phyloP scores from a whole-genome alignment of 2,113 vertebrate genomes.

The Tachycineta bicolor region DNA sequence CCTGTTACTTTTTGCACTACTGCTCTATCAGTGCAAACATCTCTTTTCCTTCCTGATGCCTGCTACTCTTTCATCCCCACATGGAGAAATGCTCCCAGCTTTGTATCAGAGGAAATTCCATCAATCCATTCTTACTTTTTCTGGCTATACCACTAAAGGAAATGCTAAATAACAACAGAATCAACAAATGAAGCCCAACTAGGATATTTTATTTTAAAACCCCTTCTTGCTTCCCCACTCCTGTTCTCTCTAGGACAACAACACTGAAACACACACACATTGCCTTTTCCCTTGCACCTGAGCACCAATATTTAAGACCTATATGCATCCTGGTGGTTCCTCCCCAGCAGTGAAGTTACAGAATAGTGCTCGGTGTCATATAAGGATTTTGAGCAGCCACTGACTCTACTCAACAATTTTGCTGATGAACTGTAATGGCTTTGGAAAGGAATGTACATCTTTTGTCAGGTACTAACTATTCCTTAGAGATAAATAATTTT shows the following conservation, averaged over 20 bases:
- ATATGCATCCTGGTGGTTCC: not conserved
- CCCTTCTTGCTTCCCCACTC: not conserved
- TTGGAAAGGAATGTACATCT: not conserved
- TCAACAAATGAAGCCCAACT: not conserved
- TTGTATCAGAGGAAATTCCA: not conserved
- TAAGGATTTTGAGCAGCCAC: not conserved
- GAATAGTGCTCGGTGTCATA: not conserved
- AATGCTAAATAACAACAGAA: not conserved
- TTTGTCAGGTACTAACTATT: not conserved
- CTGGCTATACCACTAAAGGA: not conserved
- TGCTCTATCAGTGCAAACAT: not conserved
- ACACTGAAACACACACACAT: not conserved
- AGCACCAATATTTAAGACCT: not conserved
- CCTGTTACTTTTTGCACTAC: not conserved
- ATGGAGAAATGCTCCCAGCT: not conserved
- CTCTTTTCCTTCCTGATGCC: not conserved
- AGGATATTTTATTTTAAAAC: not conserved
- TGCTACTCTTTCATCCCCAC: not conserved
- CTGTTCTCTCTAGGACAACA: not conserved
- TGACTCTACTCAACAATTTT: not conserved
- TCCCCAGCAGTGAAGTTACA: not conserved
- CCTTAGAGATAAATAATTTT: not conserved
- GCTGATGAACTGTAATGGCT: not conserved
- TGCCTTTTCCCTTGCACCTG: not conserved
- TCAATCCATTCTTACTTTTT: not conserved